A percentile compares a stretch with the other conserved stretches of the same genome.
These are phyloP conservation scores for Steinernema carpocapsae DNA, from an alignment of 2,888 invertebrate species.

Conservation along the genomic window DNA sequence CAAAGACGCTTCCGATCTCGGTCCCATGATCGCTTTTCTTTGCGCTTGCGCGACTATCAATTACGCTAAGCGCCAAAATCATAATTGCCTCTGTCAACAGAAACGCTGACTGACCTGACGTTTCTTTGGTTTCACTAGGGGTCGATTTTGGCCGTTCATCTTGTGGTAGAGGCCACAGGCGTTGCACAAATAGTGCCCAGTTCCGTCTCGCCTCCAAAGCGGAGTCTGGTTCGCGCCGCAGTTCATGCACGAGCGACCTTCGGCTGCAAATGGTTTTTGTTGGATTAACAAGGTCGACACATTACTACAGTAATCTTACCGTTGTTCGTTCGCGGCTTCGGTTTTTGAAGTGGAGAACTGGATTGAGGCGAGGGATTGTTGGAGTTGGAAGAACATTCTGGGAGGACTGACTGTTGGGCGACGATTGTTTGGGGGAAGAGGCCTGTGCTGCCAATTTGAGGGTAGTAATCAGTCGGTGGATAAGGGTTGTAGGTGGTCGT, in stretches of 20 bases:
- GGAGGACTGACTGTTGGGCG: background rate
- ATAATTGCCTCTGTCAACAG: background rate
- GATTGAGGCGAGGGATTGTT: background rate
- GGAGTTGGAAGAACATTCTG: background rate
- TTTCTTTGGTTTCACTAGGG: conserved; percentile 94
- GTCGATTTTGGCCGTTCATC: conserved; percentile 98
- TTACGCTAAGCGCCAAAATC: conserved; percentile 26
- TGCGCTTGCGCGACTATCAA: conserved; percentile 29
- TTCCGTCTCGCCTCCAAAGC: conserved; percentile 92
- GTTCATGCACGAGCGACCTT: conserved; percentile 96
- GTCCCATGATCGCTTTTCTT: conserved; percentile 27
- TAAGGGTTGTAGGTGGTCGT: conserved; percentile 18
- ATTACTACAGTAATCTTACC: background rate
- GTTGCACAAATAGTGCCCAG: conserved; percentile 93
- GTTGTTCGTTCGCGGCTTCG: conserved; percentile 1
- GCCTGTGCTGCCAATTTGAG: background rate
- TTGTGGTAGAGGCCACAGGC: conserved; percentile 98
- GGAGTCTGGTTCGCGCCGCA: conserved; percentile 96
- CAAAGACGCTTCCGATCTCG: conserved; percentile 23
- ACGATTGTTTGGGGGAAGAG: conserved; percentile 11
- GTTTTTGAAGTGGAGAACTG: background rate
- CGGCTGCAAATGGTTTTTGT: conserved; percentile 73
- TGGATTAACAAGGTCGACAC: background rate
- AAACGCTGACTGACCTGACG: conserved; percentile 78
- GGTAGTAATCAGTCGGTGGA: background rate